phyloP scores from a whole-genome alignment of 2,113 vertebrate genomes.

The Engystomops pustulosus region DNA sequence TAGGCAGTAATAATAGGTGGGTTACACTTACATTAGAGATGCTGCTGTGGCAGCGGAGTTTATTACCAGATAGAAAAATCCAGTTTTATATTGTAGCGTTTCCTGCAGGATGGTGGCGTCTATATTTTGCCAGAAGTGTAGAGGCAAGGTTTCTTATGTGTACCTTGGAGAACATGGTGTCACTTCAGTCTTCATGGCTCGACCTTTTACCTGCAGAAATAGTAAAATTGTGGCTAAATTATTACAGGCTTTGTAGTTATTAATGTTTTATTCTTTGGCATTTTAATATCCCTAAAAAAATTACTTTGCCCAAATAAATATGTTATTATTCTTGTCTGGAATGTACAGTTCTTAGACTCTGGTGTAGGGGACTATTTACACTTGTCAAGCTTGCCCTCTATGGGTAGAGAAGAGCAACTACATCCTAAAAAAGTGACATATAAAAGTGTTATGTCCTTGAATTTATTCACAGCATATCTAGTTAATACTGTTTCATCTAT shows the following conservation, averaged over 20 bases:
- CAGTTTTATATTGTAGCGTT: background rate
- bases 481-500: too few relatives aligned
- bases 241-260: background rate
- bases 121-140: background rate
- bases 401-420: background rate
- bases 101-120: too few relatives aligned
- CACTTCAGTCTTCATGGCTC: background rate
- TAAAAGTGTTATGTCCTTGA: too few relatives aligned
- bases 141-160: background rate
- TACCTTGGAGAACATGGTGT: background rate
- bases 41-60: background rate
- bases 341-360: background rate
- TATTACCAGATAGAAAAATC: background rate
- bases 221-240: background rate
- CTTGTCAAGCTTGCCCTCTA: background rate
- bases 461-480: too few relatives aligned
- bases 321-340: too few relatives aligned
- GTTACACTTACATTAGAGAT: too few relatives aligned
- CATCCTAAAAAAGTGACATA: too few relatives aligned
- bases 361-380: too few relatives aligned
- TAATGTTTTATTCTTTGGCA: background rate
- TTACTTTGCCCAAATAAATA: too few relatives aligned
- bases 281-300: too few relatives aligned
- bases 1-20: too few relatives aligned
- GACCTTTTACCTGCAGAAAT: background rate